These are phyloP conservation scores for Prenolepis imparis DNA, from an alignment of 2,888 invertebrate species.

Conservation along the genomic window DNA sequence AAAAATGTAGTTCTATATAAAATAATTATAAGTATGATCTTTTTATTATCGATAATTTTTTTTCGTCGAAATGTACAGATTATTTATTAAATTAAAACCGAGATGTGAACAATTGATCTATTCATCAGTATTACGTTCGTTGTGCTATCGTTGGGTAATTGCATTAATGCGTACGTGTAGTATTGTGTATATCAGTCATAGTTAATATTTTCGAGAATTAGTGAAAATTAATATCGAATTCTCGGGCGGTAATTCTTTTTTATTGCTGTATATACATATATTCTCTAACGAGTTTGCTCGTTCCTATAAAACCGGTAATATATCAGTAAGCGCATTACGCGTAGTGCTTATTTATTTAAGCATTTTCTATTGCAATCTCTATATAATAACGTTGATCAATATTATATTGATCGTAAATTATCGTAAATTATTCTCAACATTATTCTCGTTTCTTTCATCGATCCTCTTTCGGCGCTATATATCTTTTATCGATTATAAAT, in stretches of 20 bases:
- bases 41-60: conserved; percentile 20
- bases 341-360: conserved; percentile 38
- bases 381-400: conserved; percentile 37
- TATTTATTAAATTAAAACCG: not conserved
- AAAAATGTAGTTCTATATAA: not conserved
- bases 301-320: conserved; percentile 28
- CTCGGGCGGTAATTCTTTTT: conserved; percentile 46
- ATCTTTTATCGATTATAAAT: conserved; percentile 11
- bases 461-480: not conserved
- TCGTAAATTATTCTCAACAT: not conserved
- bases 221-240: conserved; percentile 42
- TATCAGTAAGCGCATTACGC: conserved; percentile 25
- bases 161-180: not conserved
- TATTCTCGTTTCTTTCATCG: conserved; percentile 26
- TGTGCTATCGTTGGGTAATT: not conserved
- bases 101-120: not conserved
- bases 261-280: conserved; percentile 19
- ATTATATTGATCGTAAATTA: not conserved
- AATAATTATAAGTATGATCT: not conserved
- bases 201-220: conserved; percentile 49
- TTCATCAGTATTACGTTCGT: not conserved
- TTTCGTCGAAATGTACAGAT: not conserved
- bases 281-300: conserved; percentile 19
- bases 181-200: not conserved
- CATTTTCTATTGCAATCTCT: conserved; percentile 7